phyloP scores from a whole-genome alignment of 1,140 invertebrate genomes.

The Drosophila cardini region DNA sequence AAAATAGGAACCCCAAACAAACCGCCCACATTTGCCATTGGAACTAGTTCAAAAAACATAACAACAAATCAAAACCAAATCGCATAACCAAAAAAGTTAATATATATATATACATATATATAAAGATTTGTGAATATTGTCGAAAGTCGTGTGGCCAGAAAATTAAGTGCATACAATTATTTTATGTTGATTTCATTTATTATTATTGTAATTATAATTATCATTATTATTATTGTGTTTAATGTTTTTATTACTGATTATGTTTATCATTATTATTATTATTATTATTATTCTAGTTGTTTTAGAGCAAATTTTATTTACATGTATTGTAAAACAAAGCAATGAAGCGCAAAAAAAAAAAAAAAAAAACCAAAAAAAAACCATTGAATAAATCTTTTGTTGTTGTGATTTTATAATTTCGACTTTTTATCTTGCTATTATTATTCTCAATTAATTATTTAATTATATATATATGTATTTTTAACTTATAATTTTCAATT shows the following conservation, averaged over 20 bases:
- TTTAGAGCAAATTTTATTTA: conserved; percentile 63
- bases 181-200: conserved; percentile 58
- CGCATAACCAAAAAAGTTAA: background rate
- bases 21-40: conserved; percentile 44
- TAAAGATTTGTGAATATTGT: conserved; percentile 33
- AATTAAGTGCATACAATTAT: conserved; percentile 36
- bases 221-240: conserved; percentile 47
- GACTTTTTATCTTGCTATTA: conserved; percentile 16
- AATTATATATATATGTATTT: background rate
- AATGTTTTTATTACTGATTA: conserved; percentile 65
- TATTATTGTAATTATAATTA: conserved; percentile 53
- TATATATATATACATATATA: background rate
- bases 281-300: conserved; percentile 56
- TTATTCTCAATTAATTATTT: background rate
- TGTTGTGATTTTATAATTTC: conserved; percentile 73
- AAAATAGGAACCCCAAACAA: background rate
- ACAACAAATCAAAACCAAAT: conserved; percentile 9
- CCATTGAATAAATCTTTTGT: conserved; percentile 70
- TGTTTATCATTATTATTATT: conserved; percentile 53
- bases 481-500: conserved; percentile 12
- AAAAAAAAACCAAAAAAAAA: conserved; percentile 34
- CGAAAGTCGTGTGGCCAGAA: conserved; percentile 33
- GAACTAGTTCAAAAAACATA: conserved; percentile 27
- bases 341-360: conserved; percentile 23
- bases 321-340: conserved; percentile 29